A percentile compares a stretch with the other conserved stretches of the same genome.
These are phyloP conservation scores for Drosophila asahinai DNA, from an alignment of 1,140 invertebrate genomes.

Conservation along the genomic window DNA sequence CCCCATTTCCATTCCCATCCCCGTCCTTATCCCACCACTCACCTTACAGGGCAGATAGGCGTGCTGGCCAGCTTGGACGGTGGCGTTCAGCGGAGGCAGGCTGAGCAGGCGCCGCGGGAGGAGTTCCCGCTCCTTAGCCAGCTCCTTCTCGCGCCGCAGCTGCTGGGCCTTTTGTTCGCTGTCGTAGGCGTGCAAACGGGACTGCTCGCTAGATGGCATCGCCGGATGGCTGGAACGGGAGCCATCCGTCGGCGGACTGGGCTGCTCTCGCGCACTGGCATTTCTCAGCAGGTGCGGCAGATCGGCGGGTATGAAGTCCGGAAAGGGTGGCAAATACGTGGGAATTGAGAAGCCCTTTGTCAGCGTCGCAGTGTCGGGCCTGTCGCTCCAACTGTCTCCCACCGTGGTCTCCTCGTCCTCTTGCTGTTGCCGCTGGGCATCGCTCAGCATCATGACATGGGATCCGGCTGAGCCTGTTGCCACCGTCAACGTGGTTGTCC, in stretches of 20 bases:
- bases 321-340: constrained; percentile 77
- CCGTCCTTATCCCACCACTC: constrained; percentile 43
- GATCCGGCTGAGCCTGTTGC: constrained; percentile 12
- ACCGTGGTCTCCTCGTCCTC: constrained; percentile 42
- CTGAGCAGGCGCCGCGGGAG: constrained; percentile 59
- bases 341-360: constrained; percentile 76
- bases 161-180: constrained; percentile 71
- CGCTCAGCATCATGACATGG: constrained; percentile 12
- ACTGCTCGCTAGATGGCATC: constrained; percentile 19
- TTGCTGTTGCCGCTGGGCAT: constrained; percentile 24
- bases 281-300: constrained; percentile 56
- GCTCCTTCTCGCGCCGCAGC: constrained; percentile 64
- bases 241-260: constrained; percentile 6
- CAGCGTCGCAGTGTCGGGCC: constrained; percentile 68
- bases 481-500: constrained; percentile 18
- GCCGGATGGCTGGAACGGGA: not conserved
- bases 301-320: constrained; percentile 71
- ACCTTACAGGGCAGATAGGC: constrained; percentile 94
- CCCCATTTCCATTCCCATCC: not conserved
- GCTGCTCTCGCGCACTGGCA: constrained; percentile 9
- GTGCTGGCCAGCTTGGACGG: constrained; percentile 92
- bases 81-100: constrained; percentile 88
- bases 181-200: constrained; percentile 69
- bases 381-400: constrained; percentile 64
- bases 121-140: constrained; percentile 65